Conservation (phyloP, 2,797 vertebrate species). For the Smutsia temminckii region DNA sequence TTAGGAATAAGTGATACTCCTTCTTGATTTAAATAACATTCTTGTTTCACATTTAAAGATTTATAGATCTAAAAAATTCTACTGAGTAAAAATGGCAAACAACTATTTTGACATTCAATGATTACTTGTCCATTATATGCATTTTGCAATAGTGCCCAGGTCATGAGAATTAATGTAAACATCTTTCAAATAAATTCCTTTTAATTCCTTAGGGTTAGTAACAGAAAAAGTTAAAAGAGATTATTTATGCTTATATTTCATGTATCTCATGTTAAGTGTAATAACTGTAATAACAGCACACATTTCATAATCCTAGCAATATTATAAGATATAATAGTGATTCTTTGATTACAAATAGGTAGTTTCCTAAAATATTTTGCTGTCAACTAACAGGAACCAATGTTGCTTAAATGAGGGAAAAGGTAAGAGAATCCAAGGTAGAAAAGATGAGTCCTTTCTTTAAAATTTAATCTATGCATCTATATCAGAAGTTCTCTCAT, state of each 20-base stretch:
- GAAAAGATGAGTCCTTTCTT: not conserved
- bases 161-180: constrained; percentile 44
- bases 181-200: not conserved
- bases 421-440: not conserved
- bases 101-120: constrained; percentile 50
- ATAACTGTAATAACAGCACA: not conserved
- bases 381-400: not conserved
- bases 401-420: not conserved
- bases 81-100: constrained; percentile 30
- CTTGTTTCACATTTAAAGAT: constrained; percentile 38
- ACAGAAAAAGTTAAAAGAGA: constrained; percentile 34
- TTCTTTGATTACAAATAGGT: not conserved
- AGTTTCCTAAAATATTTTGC: not conserved
- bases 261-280: not conserved
- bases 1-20: constrained; percentile 8
- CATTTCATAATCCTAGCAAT: constrained; percentile 8
- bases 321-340: not conserved
- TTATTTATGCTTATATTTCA: constrained; percentile 19
- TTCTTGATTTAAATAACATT: constrained; percentile 50
- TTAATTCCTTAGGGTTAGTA: not conserved
- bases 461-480: not conserved
- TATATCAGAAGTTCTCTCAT: not conserved
- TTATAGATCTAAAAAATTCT: constrained; percentile 32
- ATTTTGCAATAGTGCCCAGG: not conserved
- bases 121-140: not conserved